Evolutionary conservation across 2,797 vertebrate genomes (phyloP).

Genomic region (Melanotaenia parkinsoni): DNA sequence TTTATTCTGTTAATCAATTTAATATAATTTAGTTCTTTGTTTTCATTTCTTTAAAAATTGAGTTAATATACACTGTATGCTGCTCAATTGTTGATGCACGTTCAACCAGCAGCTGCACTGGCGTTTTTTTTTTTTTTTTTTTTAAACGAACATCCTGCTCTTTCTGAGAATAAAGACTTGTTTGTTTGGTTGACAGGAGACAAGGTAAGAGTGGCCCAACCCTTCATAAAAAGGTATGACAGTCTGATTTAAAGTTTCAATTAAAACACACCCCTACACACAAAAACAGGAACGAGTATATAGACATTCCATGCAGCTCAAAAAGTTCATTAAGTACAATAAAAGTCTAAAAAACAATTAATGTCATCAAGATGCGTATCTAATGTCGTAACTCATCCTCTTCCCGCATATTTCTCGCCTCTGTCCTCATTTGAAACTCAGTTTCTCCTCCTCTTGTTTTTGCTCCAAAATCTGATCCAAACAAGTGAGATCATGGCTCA

Average conservation of each 20-base stretch:
- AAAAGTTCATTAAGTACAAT: slow-evolving; percentile 22
- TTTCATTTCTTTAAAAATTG: background rate
- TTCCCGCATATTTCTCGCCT: slow-evolving; percentile 11
- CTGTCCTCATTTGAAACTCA: slow-evolving; percentile 7
- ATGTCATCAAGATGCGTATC: slow-evolving; percentile 38
- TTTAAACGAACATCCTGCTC: slow-evolving; percentile 2
- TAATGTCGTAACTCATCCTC: slow-evolving; percentile 45
- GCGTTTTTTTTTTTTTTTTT: background rate
- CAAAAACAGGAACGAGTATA: slow-evolving; percentile 20
- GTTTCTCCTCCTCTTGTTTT: slow-evolving; percentile 39
- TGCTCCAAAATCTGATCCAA: slow-evolving; percentile 44
- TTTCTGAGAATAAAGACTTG: slow-evolving; percentile 53
- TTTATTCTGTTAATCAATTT: too few relatives aligned
- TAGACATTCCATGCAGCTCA: slow-evolving; percentile 16
- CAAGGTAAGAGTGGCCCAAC: slow-evolving; percentile 40
- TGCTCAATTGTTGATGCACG: slow-evolving; percentile 1
- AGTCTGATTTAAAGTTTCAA: slow-evolving; percentile 67
- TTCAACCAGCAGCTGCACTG: slow-evolving; percentile 6
- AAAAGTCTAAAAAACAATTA: slow-evolving; percentile 58
- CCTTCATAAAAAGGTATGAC: slow-evolving; percentile 53
- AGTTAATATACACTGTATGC: background rate
- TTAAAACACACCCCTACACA: slow-evolving; percentile 35
- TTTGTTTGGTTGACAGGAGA: slow-evolving; percentile 55
- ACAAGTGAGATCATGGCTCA: slow-evolving; percentile 66
- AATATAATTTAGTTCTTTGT: background rate